Evolutionary conservation across 2,888 invertebrate genomes (phyloP), one percentile per base, ranked within the genome.

Genomic region (Tachina grossa): DNA sequence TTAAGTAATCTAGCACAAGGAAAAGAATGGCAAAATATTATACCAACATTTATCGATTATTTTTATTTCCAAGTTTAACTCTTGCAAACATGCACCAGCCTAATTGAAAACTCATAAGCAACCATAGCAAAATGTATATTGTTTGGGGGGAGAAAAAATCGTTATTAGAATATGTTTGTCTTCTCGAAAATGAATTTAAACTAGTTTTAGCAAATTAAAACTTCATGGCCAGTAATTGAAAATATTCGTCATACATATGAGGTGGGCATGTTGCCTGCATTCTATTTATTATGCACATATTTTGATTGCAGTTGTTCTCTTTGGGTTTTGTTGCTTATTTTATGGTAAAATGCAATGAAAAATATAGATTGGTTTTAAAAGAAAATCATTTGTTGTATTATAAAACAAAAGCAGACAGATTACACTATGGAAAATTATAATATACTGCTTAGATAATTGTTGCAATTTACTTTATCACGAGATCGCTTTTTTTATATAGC

Each of bases 151-250:
- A 72, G 31, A 31, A 31, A 65, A 81, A 61, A 55, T 53, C 11
- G 31, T 77, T 76, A 83, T 76, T 61, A 77, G 63, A 83, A 76
- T 77, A 83, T 83, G 71, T 83, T 76, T 77, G 63, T 77, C 69
- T 77, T 83, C 63, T 65, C 65, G 75, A 68, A 74, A 79, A 75
- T 74, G 77, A 74, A 85, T 78, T 74, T 79, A 85, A 85, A 85
- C 85, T 83, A 83, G 85, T 85, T 85, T 78, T 16, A 76, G 79
- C 75, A 83, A 85, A 83, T 85, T 85, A 82, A 85, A 83, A 83
- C 85, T 83, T 85, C 85, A 83, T 85, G 85, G 85, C 79, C 83
- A 79, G 85, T 85, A 85, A 85, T 85, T 85, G 85, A 85, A 85
- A 83, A 85, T 83, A 83, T 85, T 85, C 83, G 79, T 85, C 83